phyloP scores from a whole-genome alignment of 2,113 vertebrate species.

The Thomomys bottae region DNA sequence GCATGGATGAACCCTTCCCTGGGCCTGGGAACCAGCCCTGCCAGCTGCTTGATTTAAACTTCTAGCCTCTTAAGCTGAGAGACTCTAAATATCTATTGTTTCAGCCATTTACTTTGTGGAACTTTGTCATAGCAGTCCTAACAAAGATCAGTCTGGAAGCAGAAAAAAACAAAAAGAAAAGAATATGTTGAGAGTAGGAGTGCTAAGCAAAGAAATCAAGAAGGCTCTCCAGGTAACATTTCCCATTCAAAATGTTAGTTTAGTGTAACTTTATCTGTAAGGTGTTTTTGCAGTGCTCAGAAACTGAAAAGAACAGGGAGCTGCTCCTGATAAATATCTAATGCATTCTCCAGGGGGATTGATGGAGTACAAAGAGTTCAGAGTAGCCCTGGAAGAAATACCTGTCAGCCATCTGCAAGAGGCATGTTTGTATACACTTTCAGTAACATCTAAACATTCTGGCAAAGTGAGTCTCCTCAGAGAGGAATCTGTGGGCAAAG shows the following conservation, averaged over 20 bases:
- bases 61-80: not conserved
- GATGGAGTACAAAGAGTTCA: not conserved
- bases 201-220: not conserved
- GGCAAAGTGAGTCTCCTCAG: not conserved
- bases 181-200: not conserved
- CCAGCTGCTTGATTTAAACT: not conserved
- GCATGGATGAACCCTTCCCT: not conserved
- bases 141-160: not conserved
- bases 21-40: not conserved
- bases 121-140: not conserved
- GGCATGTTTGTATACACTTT: fast-evolving
- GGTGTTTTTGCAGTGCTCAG: not conserved
- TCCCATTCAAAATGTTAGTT: conserved; percentile 15
- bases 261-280: not conserved
- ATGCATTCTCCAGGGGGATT: not conserved
- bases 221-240: not conserved
- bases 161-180: too few relatives aligned
- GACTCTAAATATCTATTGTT: not conserved
- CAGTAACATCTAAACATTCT: not conserved
- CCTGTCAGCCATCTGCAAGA: not conserved
- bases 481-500: not conserved
- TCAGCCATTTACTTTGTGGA: not conserved
- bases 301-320: not conserved
- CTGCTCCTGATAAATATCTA: not conserved
- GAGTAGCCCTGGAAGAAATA: not conserved